Evolutionary conservation across 2,797 vertebrate genomes (phyloP), one percentile per base, ranked within the genome.

Genomic region (Sciaenops ocellatus): DNA sequence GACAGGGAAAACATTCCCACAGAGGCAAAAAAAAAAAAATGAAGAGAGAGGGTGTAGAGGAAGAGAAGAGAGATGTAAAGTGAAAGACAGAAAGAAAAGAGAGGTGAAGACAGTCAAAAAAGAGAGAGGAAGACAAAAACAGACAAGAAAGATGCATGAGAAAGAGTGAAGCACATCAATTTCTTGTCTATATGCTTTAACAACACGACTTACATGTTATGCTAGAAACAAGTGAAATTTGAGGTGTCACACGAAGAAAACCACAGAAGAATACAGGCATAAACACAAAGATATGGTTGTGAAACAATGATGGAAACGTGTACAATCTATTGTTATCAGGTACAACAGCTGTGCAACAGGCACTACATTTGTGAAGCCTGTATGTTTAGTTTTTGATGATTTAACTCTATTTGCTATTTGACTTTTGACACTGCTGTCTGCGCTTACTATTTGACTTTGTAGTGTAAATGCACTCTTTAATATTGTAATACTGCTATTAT

Each of bases 1-100:
- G 70, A 81, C 69, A 80, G 81, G 80, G 77, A 90, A 90, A 90
- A 90, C 84, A 87, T 92, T 92, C 90, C 90, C 87, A 91, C 87
- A 85, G 81, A 83, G 79, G 77, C 54, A 76, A 6, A n/a, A 62
- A 52, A 69, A 55, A 62, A 22, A 12, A 68, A 41, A 48, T 69
- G 73, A 71, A 41, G 73, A 65, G 70, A 78, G 65, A 73, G 48
- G 76, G 71, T 66, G 79, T 11, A 62, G 63, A 76, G 47, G 60
- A 61, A 62, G 65, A 76, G 73, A 75, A 44, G 57, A 76, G 81
- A 80, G 74, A 73, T 78, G 67, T 38, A 78, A 82, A 77, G 68
- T 50, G n/a, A 77, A 73, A 81, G 65, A 41, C 8, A 61, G 64
- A 56, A n/a, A 60, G 51, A 85, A 34, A 63, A 38, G 54, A 73